Evolutionary conservation across 2,888 invertebrate genomes (phyloP).

Genomic region (Chrysolina americana): DNA sequence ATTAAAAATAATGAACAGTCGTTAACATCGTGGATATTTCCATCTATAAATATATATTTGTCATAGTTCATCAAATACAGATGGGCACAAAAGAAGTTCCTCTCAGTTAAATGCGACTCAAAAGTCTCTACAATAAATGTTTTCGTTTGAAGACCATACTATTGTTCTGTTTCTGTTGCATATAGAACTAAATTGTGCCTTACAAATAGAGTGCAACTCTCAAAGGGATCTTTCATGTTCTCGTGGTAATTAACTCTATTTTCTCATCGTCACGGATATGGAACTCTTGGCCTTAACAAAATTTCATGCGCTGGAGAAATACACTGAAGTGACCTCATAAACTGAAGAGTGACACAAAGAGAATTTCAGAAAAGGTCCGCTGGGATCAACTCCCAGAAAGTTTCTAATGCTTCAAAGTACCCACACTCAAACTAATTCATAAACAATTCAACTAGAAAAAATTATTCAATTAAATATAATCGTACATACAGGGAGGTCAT

Average conservation of each 20-base stretch:
- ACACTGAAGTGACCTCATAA: background rate
- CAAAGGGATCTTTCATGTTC: background rate
- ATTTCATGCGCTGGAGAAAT: background rate
- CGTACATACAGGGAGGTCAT: too few relatives aligned
- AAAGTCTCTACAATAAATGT: background rate
- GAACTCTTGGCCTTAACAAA: background rate
- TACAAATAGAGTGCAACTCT: background rate
- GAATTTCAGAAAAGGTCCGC: too few relatives aligned
- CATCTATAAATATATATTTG: too few relatives aligned
- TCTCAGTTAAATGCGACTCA: background rate
- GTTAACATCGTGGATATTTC: too few relatives aligned
- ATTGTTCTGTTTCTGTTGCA: background rate
- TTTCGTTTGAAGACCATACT: background rate
- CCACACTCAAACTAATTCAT: too few relatives aligned
- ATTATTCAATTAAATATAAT: too few relatives aligned
- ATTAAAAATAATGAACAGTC: too few relatives aligned
- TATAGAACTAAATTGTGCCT: background rate
- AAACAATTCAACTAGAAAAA: too few relatives aligned
- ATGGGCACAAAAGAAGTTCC: background rate
- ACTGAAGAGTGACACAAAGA: too few relatives aligned
- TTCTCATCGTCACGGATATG: background rate
- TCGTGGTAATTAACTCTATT: slow-evolving; percentile 11
- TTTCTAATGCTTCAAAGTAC: too few relatives aligned
- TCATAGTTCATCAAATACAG: background rate
- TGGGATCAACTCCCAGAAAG: too few relatives aligned